These are phyloP conservation scores for Eupeodes latifasciatus DNA, from an alignment of 2,888 invertebrate genomes.

Conservation along the genomic window DNA sequence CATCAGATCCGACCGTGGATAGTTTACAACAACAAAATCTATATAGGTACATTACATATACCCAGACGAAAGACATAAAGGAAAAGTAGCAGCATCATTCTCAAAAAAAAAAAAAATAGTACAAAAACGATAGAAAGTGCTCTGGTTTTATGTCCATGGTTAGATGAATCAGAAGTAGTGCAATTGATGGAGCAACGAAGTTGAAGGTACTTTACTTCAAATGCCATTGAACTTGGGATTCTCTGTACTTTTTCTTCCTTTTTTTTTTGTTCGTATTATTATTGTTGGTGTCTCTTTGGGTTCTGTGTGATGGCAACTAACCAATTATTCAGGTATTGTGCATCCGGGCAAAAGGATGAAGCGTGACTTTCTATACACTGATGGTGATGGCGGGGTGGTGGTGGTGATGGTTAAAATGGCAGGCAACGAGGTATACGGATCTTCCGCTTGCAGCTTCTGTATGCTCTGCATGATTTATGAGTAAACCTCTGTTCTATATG, in stretches of 20 bases:
- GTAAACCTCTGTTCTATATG: conserved; percentile 34
- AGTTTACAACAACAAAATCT: conserved; percentile 13
- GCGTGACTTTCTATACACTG: conserved; percentile 27
- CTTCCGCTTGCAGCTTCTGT: conserved; percentile 10
- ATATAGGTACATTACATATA: neutral
- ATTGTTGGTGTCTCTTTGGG: conserved; percentile 5
- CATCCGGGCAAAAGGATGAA: conserved; percentile 61
- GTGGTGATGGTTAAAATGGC: neutral
- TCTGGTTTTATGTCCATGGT: conserved; percentile 40
- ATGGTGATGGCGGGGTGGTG: neutral
- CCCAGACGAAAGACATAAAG: conserved; percentile 29
- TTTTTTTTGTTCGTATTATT: neutral
- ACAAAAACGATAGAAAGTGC: conserved; percentile 67
- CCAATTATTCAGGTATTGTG: conserved; percentile 69
- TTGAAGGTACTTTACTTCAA: conserved; percentile 56
- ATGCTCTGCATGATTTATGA: conserved; percentile 58
- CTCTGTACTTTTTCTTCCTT: conserved; percentile 4
- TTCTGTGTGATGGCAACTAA: conserved; percentile 50
- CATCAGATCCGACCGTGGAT: conserved; percentile 9
- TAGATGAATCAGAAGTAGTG: conserved; percentile 44
- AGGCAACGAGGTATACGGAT: too few species aligned
- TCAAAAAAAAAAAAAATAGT: neutral
- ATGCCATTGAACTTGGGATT: conserved; percentile 71
- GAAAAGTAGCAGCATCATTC: conserved; percentile 33
- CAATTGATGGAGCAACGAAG: conserved; percentile 53